Conservation (phyloP, 2,797 vertebrate genomes). For the Thaleichthys pacificus region DNA sequence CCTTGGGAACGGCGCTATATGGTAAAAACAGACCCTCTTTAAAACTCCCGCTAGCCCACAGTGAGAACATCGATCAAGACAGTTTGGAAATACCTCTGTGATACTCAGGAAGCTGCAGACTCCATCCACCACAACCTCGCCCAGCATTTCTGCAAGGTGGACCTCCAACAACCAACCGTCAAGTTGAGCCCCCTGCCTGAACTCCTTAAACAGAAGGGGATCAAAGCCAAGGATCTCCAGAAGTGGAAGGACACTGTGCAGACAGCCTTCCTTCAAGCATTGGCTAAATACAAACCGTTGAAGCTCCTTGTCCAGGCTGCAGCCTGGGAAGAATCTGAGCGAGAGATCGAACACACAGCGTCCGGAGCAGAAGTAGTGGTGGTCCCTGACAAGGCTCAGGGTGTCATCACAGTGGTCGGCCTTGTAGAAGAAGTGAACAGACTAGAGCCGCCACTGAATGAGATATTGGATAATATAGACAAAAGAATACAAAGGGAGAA, state of each 20-base stretch:
- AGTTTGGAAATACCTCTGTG: conserved; percentile 74
- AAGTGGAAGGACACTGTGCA: conserved; percentile 73
- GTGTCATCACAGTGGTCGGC: conserved; percentile 73
- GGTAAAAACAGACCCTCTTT: conserved; percentile 79
- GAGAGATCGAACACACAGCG: conserved; percentile 45
- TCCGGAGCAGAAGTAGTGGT: conserved; percentile 59
- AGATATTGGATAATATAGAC: conserved; percentile 47
- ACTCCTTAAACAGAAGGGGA: conserved; percentile 68
- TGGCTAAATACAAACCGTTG: conserved; percentile 69
- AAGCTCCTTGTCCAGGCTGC: conserved; percentile 47
- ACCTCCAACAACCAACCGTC: conserved; percentile 56
- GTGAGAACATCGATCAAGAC: conserved; percentile 58
- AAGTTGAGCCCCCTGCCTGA: conserved; percentile 68
- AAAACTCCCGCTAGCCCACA: conserved; percentile 75
- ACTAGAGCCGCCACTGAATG: conserved; percentile 51
- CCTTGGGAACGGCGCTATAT: conserved; percentile 81
- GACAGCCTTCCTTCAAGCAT: conserved; percentile 53
- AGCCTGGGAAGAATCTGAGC: conserved; percentile 72
- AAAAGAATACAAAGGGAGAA: conserved; percentile 68
- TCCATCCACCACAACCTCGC: conserved; percentile 65
- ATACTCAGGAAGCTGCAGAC: conserved; percentile 41
- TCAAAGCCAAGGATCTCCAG: conserved; percentile 58
- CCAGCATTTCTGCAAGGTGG: conserved; percentile 67
- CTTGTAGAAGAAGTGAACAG: conserved; percentile 58
- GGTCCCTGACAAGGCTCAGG: conserved; percentile 50